Conservation (phyloP, 2,797 vertebrate genomes). For the Ceryle rudis region DNA sequence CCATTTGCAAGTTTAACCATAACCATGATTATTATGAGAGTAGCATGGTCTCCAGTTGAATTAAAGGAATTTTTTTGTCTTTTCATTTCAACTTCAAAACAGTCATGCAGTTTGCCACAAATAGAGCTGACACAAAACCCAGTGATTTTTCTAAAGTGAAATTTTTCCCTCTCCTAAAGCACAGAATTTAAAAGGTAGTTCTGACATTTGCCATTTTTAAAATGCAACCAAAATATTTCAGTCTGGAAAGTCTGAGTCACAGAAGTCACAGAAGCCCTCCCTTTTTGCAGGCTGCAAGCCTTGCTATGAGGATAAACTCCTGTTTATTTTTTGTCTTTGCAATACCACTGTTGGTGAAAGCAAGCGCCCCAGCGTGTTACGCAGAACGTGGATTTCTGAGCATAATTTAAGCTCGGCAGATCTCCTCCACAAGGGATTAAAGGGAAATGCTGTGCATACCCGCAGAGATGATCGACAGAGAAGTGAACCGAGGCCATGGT, state of each 20-base stretch:
- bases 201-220: neutral
- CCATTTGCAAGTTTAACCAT: neutral
- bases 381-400: neutral
- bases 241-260: neutral
- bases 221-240: neutral
- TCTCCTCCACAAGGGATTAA: neutral
- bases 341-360: neutral
- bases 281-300: neutral
- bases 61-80: neutral
- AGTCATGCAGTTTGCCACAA: neutral
- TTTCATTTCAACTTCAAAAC: neutral
- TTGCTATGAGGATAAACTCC: neutral
- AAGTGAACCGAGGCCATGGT: slow-evolving; percentile 33
- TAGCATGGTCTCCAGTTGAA: neutral
- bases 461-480: slow-evolving; percentile 1
- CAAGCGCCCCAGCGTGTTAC: neutral
- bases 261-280: neutral
- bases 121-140: neutral
- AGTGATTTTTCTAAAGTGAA: neutral
- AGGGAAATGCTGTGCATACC: slow-evolving; percentile 31
- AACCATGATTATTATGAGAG: neutral
- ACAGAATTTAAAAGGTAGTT: neutral
- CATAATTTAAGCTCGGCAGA: neutral
- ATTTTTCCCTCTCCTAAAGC: neutral
- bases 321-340: neutral